phyloP scores from a whole-genome alignment of 2,113 vertebrate genomes.

The Eleginops maclovinus region DNA sequence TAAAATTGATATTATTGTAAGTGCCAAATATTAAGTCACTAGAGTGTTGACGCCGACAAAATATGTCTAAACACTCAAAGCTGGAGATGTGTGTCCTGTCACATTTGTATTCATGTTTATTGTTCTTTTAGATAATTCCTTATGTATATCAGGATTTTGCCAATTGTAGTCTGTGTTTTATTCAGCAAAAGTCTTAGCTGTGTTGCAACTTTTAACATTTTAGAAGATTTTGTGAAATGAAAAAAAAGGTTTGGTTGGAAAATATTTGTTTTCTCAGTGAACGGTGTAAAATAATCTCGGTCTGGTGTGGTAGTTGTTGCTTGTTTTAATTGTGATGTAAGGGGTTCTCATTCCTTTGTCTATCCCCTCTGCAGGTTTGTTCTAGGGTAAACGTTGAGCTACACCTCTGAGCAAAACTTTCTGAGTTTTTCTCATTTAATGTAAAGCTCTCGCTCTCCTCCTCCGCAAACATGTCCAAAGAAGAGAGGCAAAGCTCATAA shows the following conservation, averaged over 20 bases:
- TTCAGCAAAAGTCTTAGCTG: background rate
- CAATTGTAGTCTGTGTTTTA: background rate
- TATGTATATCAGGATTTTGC: background rate
- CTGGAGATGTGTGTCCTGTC: background rate
- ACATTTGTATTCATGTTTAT: background rate
- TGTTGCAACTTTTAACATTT: background rate
- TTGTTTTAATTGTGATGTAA: background rate
- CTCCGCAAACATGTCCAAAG: background rate
- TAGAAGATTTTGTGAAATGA: background rate
- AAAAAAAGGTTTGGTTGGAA: background rate
- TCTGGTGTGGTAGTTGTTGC: background rate
- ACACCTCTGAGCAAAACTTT: background rate
- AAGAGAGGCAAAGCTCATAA: slow-evolving; percentile 8
- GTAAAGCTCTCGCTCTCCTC: background rate
- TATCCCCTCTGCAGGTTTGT: background rate
- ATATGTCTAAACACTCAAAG: background rate
- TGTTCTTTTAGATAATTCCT: background rate
- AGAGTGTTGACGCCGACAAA: background rate
- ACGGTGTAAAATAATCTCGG: too few species aligned
- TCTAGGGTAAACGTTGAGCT: too few species aligned
- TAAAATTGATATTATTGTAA: background rate
- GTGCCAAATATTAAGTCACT: background rate
- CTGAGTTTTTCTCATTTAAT: background rate
- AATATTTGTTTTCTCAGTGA: background rate
- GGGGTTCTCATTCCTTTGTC: background rate